Evolutionary conservation across 1,140 invertebrate genomes (phyloP).

Genomic region (Prorops nasuta): DNA sequence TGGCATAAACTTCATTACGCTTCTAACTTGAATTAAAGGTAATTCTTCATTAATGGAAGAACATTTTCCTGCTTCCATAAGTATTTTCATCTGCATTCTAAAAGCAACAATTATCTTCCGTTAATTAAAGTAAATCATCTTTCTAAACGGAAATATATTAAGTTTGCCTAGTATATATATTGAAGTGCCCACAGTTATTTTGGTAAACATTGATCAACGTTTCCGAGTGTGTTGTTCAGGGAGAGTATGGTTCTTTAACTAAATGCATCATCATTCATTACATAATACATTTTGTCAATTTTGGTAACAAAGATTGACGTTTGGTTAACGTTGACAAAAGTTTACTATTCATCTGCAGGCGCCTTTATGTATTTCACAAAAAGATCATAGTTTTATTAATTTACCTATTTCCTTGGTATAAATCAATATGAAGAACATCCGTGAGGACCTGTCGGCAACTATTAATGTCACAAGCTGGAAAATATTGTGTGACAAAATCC

Average conservation of each 20-base stretch:
- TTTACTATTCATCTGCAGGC: too few species aligned
- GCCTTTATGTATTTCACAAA: too few species aligned
- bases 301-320: too few species aligned
- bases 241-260: too few species aligned
- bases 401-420: constrained; percentile 80
- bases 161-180: constrained; percentile 3
- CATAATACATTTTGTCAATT: too few species aligned
- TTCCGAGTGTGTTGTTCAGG: too few species aligned
- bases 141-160: too few species aligned
- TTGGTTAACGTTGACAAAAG: too few species aligned
- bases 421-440: constrained; percentile 73
- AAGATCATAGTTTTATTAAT: constrained; percentile 34
- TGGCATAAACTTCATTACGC: constrained; percentile 81
- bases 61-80: constrained; percentile 72
- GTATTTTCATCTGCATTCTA: constrained; percentile 72
- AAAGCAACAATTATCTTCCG: constrained; percentile 4
- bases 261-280: too few species aligned
- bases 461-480: constrained; percentile 69
- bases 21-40: constrained; percentile 75
- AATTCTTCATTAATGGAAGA: constrained; percentile 63
- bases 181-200: background rate
- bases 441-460: constrained; percentile 73
- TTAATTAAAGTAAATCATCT: too few species aligned
- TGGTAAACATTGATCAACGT: too few species aligned
- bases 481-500: constrained; percentile 78